A percentile compares a stretch with the other conserved stretches of the same genome.
These are phyloP conservation scores for Acropora yongei DNA, from an alignment of 64 coral and sea anemone species.

Conservation along the genomic window DNA sequence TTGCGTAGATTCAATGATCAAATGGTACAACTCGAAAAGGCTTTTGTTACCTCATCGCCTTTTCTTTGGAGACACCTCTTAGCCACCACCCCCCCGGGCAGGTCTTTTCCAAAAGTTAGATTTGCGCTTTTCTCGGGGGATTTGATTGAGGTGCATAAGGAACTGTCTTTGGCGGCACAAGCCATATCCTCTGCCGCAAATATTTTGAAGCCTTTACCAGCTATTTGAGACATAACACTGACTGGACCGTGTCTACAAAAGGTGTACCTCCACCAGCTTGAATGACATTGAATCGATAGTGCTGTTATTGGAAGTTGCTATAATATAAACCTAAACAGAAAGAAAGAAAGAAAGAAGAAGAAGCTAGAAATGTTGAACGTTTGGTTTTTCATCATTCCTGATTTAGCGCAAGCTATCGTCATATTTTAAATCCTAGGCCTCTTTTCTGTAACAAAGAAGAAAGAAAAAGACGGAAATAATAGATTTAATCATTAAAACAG, in stretches of 20 bases:
- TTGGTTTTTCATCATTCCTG: too few relatives aligned
- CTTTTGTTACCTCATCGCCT: slow-evolving; percentile 13
- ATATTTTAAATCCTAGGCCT: too few relatives aligned
- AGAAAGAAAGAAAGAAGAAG: too few relatives aligned
- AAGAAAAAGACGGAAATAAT: too few relatives aligned
- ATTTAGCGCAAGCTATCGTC: too few relatives aligned
- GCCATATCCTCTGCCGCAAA: slow-evolving; percentile 58
- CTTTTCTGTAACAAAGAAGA: too few relatives aligned
- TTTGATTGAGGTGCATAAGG: slow-evolving; percentile 19
- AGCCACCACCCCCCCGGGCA: background rate
- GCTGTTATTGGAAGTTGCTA: background rate
- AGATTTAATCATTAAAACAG: too few relatives aligned
- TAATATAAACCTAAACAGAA: too few relatives aligned
- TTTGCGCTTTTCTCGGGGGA: background rate
- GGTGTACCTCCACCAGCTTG: too few relatives aligned
- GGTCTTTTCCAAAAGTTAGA: background rate
- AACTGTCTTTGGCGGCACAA: slow-evolving; percentile 36
- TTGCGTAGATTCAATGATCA: slow-evolving; percentile 70
- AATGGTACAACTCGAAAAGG: slow-evolving; percentile 64
- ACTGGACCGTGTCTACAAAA: too few relatives aligned
- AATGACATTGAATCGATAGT: background rate
- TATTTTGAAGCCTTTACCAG: slow-evolving; percentile 16
- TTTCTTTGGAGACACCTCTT: background rate
- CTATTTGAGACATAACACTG: background rate
- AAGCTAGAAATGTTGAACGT: too few relatives aligned